A percentile compares a stretch with the other conserved stretches of the same genome.
phyloP scores from a whole-genome alignment of 37 sponge, comb jelly and placozoan species.

The Axinella damicornis region DNA sequence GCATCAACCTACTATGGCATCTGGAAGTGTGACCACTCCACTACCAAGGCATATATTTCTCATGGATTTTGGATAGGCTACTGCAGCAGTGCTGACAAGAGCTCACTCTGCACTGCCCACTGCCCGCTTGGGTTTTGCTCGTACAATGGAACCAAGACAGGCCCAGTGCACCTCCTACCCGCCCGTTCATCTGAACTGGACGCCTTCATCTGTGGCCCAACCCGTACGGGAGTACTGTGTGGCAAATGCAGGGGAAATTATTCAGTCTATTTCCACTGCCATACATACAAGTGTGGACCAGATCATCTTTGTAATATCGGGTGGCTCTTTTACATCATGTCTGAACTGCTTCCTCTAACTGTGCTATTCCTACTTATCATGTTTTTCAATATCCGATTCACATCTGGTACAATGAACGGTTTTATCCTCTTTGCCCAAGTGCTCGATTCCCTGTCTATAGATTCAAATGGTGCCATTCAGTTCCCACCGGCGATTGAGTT shows the following conservation, averaged over 20 bases:
- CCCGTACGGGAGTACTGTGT: slow-evolving; percentile 37
- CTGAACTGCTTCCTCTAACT: slow-evolving; percentile 43
- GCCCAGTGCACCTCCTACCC: background rate
- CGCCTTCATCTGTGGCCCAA: slow-evolving; percentile 17
- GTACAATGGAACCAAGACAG: background rate
- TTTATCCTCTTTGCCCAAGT: slow-evolving; percentile 51
- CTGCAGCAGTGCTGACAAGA: background rate
- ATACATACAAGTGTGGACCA: slow-evolving; percentile 10
- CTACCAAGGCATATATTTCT: background rate
- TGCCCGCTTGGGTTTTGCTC: slow-evolving; percentile 43
- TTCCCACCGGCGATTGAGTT: background rate
- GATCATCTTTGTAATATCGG: slow-evolving; percentile 28
- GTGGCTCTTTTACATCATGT: slow-evolving; percentile 30
- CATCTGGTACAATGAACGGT: slow-evolving; percentile 35
- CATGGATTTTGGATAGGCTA: background rate
- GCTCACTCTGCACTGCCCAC: background rate
- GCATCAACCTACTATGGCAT: slow-evolving; percentile 1
- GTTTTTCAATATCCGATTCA: slow-evolving; percentile 40
- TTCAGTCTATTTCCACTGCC: slow-evolving; percentile 37
- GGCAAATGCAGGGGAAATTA: slow-evolving; percentile 22
- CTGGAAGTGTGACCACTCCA: background rate
- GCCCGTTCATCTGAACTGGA: background rate
- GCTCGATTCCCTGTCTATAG: background rate
- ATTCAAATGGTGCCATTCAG: slow-evolving; percentile 20
- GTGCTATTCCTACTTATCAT: slow-evolving; percentile 31